These are phyloP conservation scores for Megathymus violae DNA, from an alignment of 1,140 invertebrate genomes.

Conservation along the genomic window DNA sequence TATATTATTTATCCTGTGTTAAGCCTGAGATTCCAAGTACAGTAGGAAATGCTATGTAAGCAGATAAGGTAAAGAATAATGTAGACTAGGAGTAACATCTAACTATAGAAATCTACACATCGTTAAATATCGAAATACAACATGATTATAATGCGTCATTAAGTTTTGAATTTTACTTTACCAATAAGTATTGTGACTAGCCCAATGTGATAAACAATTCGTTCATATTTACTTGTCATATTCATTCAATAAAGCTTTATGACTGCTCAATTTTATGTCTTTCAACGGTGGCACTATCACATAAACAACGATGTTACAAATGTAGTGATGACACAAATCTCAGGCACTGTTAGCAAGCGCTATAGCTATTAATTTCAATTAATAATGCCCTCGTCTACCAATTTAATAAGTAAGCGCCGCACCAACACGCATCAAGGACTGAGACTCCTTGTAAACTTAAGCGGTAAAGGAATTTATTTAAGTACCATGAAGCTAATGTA, in stretches of 20 bases:
- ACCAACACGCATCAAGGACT: slow-evolving; percentile 29
- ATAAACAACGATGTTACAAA: slow-evolving; percentile 44
- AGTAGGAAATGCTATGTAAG: slow-evolving; percentile 31
- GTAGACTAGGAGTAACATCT: slow-evolving; percentile 28
- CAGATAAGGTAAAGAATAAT: slow-evolving; percentile 34
- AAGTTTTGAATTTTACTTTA: slow-evolving; percentile 25
- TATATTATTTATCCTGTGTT: slow-evolving; percentile 23
- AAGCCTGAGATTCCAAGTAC: slow-evolving; percentile 55
- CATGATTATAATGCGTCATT: slow-evolving; percentile 26
- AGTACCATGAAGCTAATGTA: slow-evolving; percentile 64
- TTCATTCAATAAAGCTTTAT: slow-evolving; percentile 23
- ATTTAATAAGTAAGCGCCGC: slow-evolving; percentile 52
- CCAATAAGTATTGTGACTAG: slow-evolving; percentile 66
- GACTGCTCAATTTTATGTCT: slow-evolving; percentile 33
- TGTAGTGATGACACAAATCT: slow-evolving; percentile 63
- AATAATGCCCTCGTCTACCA: slow-evolving; percentile 56
- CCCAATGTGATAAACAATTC: slow-evolving; percentile 66
- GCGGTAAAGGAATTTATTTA: slow-evolving; percentile 46
- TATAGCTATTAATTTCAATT: slow-evolving; percentile 71
- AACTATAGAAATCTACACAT: slow-evolving; percentile 18
- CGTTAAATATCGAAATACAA: slow-evolving; percentile 19
- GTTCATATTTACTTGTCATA: slow-evolving; percentile 55
- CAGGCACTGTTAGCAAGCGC: slow-evolving; percentile 41
- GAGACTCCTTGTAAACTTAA: slow-evolving; percentile 33
- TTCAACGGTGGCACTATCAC: slow-evolving; percentile 35